These are phyloP conservation scores for Mus caroli DNA, from an alignment of 2,797 vertebrate species.

Conservation along the genomic window DNA sequence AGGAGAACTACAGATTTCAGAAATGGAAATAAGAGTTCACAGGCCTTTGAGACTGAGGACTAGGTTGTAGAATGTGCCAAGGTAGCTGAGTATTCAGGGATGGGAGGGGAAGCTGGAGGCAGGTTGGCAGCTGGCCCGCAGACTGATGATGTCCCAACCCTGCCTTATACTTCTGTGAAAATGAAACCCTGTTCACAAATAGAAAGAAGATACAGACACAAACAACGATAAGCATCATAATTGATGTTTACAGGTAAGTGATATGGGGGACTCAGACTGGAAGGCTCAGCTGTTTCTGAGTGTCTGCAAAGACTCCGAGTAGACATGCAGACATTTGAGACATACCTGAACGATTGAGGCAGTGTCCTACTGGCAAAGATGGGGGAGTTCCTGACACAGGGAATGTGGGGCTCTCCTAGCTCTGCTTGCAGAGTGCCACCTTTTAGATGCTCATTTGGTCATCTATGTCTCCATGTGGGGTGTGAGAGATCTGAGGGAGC, in stretches of 20 bases:
- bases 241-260: constrained; percentile 57
- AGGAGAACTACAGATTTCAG: too few relatives aligned
- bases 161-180: constrained; percentile 53
- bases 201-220: constrained; percentile 62
- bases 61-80: neutral
- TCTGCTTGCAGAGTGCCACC: neutral
- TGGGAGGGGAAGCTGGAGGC: neutral
- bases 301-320: neutral
- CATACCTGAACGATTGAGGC: neutral
- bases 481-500: neutral
- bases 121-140: constrained; percentile 46
- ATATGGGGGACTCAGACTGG: neutral
- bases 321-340: neutral
- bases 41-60: neutral
- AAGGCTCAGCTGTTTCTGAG: neutral
- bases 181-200: constrained; percentile 57
- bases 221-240: neutral
- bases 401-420: neutral
- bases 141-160: neutral
- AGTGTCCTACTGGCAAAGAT: neutral
- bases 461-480: neutral
- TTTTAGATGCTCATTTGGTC: neutral
- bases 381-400: neutral
- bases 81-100: neutral
- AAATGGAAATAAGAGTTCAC: neutral